Conservation (phyloP, 2,797 vertebrate genomes). For the Corythornis leucogaster region DNA sequence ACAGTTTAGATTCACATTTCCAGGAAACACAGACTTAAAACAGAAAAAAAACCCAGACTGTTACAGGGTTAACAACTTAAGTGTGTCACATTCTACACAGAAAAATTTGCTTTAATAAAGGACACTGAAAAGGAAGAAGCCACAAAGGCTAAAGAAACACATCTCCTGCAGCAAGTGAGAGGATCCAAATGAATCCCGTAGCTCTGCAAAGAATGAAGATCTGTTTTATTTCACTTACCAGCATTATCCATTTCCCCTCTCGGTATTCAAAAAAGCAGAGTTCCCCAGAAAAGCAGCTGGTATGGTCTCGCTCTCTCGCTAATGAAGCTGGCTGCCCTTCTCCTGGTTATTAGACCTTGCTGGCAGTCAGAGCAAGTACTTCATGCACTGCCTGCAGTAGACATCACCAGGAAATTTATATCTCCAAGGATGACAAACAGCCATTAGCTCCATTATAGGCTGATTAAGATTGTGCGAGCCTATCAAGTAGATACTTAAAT, state of each 20-base stretch:
- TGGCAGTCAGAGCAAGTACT: conserved; percentile 75
- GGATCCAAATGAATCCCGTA: conserved; percentile 8
- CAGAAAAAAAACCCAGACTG: not conserved
- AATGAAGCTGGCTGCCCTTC: conserved; percentile 76
- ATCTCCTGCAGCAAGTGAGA: conserved; percentile 51
- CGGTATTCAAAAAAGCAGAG: conserved; percentile 75
- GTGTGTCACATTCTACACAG: conserved; percentile 20
- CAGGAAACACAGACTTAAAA: conserved; percentile 47
- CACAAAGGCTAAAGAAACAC: conserved; percentile 40
- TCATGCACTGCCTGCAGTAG: conserved; percentile 81
- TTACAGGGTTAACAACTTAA: conserved; percentile 39
- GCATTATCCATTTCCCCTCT: conserved; percentile 88
- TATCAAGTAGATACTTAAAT: conserved; percentile 82
- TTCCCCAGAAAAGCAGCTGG: conserved; percentile 77
- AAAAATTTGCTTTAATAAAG: conserved; percentile 41
- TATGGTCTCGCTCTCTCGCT: conserved; percentile 66
- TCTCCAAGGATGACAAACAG: conserved; percentile 87
- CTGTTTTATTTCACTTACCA: conserved; percentile 84
- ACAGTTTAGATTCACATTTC: conserved; percentile 22
- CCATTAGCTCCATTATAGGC: conserved; percentile 88
- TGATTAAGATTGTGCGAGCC: conserved; percentile 82
- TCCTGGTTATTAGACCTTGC: conserved; percentile 78
- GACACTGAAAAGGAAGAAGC: conserved; percentile 28
- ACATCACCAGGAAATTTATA: conserved; percentile 85
- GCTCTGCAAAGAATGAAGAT: conserved; percentile 38